Evolutionary conservation across 2,113 vertebrate species (phyloP), one percentile per base, ranked within the genome.

Genomic region (Mesocricetus auratus): DNA sequence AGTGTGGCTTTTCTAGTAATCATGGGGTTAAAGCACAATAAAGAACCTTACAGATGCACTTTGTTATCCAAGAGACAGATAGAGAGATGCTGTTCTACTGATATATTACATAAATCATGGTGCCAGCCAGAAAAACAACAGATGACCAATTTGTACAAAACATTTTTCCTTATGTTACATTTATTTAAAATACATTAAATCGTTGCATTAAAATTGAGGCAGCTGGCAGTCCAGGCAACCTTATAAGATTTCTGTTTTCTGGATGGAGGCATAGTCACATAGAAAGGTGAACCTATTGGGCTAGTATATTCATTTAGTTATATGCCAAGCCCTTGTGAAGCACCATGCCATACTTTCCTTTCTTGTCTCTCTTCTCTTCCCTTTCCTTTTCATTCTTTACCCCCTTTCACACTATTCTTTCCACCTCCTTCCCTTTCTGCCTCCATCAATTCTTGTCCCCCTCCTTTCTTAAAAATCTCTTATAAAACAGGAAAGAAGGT

Each of bases 111-210:
- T 98, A 98, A 97, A 98, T 98, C 98, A 97, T 97, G 94, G 96
- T 97, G 98, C 98, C 97, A 98, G 98, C 98, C 96, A 98, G 98
- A 97, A 98, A 98, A 98, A 98, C 98, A 98, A 98, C 98, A 98
- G 98, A 98, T 98, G 98, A 98, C 98, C 98, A 98, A 98, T 98
- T 98, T 98, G 98, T 98, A 98, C 98, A 97, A 98, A 98, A 97
- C 97, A 98, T 97, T 98, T 97, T 98, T 98, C 98, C 98, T 98
- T 98, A 98, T 98, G 98, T 97, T 98, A 97, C 98, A 97, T 98
- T 98, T 98, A 97, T 98, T 97, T 98, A 98, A 98, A 98, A 98
- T 98, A 98, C 98, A 97, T 98, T 98, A 97, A 97, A 97, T 97
- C 96, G 89, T 98, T 96, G 97, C 96, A 94, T 97, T 97, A 95